A percentile compares a stretch with the other conserved stretches of the same genome.
phyloP scores from a whole-genome alignment of 2,113 vertebrate genomes.

The Himantopus leucocephalus region DNA sequence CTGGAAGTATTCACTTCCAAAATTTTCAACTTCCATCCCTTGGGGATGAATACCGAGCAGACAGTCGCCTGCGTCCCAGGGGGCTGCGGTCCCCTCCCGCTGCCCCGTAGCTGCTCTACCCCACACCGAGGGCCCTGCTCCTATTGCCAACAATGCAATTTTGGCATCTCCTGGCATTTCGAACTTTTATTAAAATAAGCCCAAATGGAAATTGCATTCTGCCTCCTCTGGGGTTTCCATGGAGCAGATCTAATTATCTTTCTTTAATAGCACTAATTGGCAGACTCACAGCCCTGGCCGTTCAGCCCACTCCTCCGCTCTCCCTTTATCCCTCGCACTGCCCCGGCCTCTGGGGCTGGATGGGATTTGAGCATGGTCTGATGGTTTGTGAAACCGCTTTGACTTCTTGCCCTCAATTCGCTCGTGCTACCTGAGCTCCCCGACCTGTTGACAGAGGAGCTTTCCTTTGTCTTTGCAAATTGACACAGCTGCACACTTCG shows the following conservation, averaged over 20 bases:
- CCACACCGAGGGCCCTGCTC: neutral
- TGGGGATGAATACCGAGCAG: neutral
- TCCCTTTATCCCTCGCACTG: conserved; percentile 54
- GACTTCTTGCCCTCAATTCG: conserved; percentile 81
- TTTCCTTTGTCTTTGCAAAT: conserved; percentile 85
- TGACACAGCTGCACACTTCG: conserved; percentile 93
- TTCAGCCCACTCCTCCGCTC: conserved; percentile 25
- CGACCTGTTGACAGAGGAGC: conserved; percentile 77
- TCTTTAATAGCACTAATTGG: conserved; percentile 75
- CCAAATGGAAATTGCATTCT: conserved; percentile 59
- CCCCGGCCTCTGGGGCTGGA: conserved; percentile 33
- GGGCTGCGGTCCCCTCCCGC: neutral
- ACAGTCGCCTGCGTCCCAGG: rapidly evolving
- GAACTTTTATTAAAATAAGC: conserved; percentile 60
- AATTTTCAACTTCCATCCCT: neutral
- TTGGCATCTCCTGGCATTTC: conserved; percentile 13
- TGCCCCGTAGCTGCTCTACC: neutral
- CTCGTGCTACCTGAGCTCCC: conserved; percentile 80
- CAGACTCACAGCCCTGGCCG: conserved; percentile 52
- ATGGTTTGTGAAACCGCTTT: conserved; percentile 70
- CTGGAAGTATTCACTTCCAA: neutral
- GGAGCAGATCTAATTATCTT: conserved; percentile 77
- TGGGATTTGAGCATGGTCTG: conserved; percentile 57
- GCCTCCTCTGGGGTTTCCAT: conserved; percentile 70
- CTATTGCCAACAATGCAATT: neutral